Evolutionary conservation across 1,140 invertebrate genomes (phyloP), one percentile per base, ranked within the genome.

Genomic region (Lamellibrachia luymesi): DNA sequence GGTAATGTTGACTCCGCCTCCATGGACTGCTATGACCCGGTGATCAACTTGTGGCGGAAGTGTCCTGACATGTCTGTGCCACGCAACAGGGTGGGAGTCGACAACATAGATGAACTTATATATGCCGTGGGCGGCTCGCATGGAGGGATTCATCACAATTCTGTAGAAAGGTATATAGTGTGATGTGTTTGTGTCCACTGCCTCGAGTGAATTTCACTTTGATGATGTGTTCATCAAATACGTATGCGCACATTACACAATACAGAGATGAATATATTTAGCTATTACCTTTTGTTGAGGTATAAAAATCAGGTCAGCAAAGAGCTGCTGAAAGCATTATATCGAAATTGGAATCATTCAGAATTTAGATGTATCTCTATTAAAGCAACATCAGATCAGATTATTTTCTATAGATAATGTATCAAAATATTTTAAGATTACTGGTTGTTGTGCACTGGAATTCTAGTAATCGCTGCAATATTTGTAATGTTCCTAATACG

Each of bases 111-210:
- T 96, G 98, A 98, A 64, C 96, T 98, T 91, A 96, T 99, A 91
- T 99, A 99, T 96, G 98, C 98, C 52, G 98, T 99, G 1, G 98
- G 98, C 22, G 98, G 98, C 4, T 98, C 98, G 49, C 97, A 98
- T 17, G 98, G 98, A 25, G 97, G 97, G 2, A 97, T 97, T 94
- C 98, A 98, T 96, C 98, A 98, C 95, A 98, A 97, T 95, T 98
- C 98, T 92, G 98, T 98, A n/a, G 98, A 99, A 97, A 98, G 97
- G 97, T 98, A 50, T n/a, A 13, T 91, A 10, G 2, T 91, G 49
- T 91, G 7, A 10, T 91, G 10, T 51, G 17, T 13, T 27, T 4
- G 6, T 91, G 38, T 91, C 51, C 51, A 93, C 50, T 80, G 52
- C 95, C 96, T 92, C 94, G 98, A 98, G 96, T 56, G 6, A 56